These are phyloP conservation scores for Leptarthrus brevirostris DNA, from an alignment of 2,888 invertebrate genomes.

Conservation along the genomic window DNA sequence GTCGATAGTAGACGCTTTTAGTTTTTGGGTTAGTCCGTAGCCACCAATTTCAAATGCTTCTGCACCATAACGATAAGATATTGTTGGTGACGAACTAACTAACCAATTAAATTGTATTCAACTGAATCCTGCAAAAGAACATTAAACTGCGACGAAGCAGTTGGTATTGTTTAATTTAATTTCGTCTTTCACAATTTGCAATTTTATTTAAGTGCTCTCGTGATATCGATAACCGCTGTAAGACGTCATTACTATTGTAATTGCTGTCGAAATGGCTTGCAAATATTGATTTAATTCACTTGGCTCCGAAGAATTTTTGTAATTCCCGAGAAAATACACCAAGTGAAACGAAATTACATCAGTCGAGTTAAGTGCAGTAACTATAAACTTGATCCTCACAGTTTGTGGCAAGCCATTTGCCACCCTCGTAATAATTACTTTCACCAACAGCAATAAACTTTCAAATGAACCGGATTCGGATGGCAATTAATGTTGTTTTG, in stretches of 20 bases:
- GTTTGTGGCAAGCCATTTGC: neutral
- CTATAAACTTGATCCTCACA: neutral
- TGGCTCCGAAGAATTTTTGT: neutral
- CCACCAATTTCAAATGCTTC: too few relatives aligned
- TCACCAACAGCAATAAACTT: conserved; percentile 2
- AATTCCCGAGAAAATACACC: neutral
- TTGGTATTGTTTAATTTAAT: neutral
- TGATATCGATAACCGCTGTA: neutral
- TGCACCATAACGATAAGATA: neutral
- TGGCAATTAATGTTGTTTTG: neutral
- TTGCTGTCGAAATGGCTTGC: neutral
- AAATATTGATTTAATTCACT: neutral
- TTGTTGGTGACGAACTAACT: neutral
- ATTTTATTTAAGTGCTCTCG: neutral
- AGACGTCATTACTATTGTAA: neutral
- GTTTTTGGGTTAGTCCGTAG: too few relatives aligned
- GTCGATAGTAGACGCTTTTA: too few relatives aligned
- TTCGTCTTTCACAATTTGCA: neutral
- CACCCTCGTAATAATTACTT: conserved; percentile 10
- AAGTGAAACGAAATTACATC: neutral
- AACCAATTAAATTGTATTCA: neutral
- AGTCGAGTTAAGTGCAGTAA: neutral
- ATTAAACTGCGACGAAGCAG: neutral
- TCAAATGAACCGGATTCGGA: conserved; percentile 2
- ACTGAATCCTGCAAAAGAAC: neutral